Evolutionary conservation across 2,888 invertebrate species (phyloP).

Genomic region (Cosmorhoe ocellata): DNA sequence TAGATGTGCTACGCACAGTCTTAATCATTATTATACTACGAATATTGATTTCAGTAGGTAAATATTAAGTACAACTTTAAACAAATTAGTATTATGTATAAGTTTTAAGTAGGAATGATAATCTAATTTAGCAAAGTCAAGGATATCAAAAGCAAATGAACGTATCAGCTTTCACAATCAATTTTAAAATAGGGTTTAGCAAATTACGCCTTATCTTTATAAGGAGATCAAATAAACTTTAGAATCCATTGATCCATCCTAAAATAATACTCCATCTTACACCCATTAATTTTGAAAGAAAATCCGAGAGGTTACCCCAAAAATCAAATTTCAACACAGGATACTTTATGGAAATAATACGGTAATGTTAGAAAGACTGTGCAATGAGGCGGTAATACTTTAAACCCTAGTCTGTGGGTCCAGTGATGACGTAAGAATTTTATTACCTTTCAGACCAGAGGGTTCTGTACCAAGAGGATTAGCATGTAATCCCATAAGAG

Average conservation of each 20-base stretch:
- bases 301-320: constrained; percentile 5
- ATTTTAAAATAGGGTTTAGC: not conserved
- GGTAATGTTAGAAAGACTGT: constrained; percentile 50
- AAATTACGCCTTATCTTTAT: not conserved
- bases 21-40: too few species aligned
- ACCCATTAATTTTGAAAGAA: constrained; percentile 11
- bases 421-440: constrained; percentile 73
- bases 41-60: too few species aligned
- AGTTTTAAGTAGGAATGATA: too few species aligned
- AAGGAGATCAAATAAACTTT: not conserved
- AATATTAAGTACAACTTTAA: too few species aligned
- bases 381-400: constrained; percentile 61
- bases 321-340: constrained; percentile 34
- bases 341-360: constrained; percentile 50
- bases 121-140: too few species aligned
- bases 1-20: not conserved
- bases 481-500: constrained; percentile 77
- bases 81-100: too few species aligned
- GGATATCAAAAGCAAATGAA: too few species aligned
- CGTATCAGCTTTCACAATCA: not conserved
- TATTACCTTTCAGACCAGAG: constrained; percentile 58
- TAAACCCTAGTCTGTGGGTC: constrained; percentile 50
- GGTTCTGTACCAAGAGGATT: constrained; percentile 74
- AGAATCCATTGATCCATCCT: constrained; percentile 10
- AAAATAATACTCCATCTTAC: constrained; percentile 15